Base-by-base conservation (phyloP, 2,888 invertebrate genomes). In the Morpho achilles region DNA sequence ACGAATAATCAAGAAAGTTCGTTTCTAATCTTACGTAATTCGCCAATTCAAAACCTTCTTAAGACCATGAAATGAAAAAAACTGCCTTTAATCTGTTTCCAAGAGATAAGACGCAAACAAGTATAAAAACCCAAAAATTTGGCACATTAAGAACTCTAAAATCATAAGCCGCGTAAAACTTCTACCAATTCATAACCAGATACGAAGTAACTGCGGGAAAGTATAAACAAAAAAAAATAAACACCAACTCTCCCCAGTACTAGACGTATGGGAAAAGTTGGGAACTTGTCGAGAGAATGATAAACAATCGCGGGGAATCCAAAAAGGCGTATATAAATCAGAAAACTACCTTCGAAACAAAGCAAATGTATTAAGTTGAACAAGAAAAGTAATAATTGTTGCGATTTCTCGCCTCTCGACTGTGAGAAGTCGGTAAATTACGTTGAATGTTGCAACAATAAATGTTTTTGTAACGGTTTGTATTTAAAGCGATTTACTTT, bases 241-340 rank as follows among this genome's bases (percentile, higher is more conserved):
- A 54, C 47, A 41, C 59, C 43, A 72, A 73, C 70, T 77, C 72
- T 57, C 56, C 63, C 8, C 50, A 10, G 49, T 16, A 66, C 65
- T 68, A 74, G 75, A 76, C 73, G 71, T 74, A 79, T 79, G 73
- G 76, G 70, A 63, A 68, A 78, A 83, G 74, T 80, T 81, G 52
- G 61, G 63, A 71, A 72, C 72, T 75, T 70, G 69, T 65, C 56
- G 68, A 67, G 71, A 69, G 72, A 72, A 77, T 78, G 76, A 77
- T 77, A 81, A 79, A 79, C 70, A 56, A 56, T 42, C 42, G 48
- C 42, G 42, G 44, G 57, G 52, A 51, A 57, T 55, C 59, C 57
- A 51, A 51, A 56, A 46, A 41, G 42, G 54, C 54, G 47, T 48
- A 22, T 57, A 57, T 67, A 63, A 59, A 56, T 64, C 57, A 56